Evolutionary conservation across 2,113 vertebrate species (phyloP), one percentile per base, ranked within the genome.

Genomic region (Pygoscelis antarcticus): DNA sequence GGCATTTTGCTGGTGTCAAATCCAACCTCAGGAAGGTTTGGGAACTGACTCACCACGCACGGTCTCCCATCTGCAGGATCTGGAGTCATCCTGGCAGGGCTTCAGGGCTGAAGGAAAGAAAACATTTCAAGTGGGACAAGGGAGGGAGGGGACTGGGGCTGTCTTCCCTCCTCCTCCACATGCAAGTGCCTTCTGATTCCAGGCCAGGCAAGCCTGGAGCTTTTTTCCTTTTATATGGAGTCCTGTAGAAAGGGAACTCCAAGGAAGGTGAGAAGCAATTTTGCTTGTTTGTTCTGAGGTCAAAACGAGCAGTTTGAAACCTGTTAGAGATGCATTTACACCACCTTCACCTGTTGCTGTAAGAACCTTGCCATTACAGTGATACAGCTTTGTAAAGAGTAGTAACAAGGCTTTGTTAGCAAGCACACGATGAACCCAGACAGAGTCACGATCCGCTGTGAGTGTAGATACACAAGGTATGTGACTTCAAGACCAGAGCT

Each of bases 401-500:
- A 29, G 25, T 11, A 22, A 9, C 0, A 4, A 83, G 61, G 38
- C 51, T 70, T 92, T 55, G 44, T 46, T 18, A 65, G 57, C 14
- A 9, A 74, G 85, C 76, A 49, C 60, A 19, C 2, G 7, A 32
- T 25, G 85, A 75, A 83, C 61, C 40, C 77, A 90, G 89, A 69
- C 20, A 69, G 44, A 89, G 66, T 21, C 81, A 65, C 1, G 19
- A 32, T 69, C 85, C 4, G 13, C 71, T 46, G 23, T 6, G 57
- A 87, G 25, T 20, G 36, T 38, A 64, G 89, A 87, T 87, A 58
- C 89, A 49, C 1, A 3, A 75, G 66, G 77, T 83, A 70, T 96
- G 89, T 61, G 95, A 70, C 86, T 92, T 78, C 89, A 76, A 36
- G 82, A 86, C 32, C 32, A 78, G 89, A 83, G 72, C 92, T 89